Conservation (phyloP, 35 echinoderm and acorn worm species). For the Apostichopus parvimensis region DNA sequence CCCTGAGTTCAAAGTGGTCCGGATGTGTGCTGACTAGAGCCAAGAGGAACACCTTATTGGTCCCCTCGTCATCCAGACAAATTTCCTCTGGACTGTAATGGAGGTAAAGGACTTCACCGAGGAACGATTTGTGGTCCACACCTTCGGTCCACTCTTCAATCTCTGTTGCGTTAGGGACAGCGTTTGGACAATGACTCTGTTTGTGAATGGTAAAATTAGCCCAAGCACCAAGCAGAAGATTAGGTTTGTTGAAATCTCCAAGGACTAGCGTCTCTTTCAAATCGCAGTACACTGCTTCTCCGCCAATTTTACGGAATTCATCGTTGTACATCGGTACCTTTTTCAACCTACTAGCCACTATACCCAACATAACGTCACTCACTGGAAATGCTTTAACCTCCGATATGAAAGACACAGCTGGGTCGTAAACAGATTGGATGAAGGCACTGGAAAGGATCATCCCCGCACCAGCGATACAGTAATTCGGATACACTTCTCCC, state of each 20-base stretch:
- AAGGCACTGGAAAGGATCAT: conserved; percentile 72
- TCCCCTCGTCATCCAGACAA: conserved; percentile 43
- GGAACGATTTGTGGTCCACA: conserved; percentile 59
- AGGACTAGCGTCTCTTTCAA: conserved; percentile 63
- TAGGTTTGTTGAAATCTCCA: conserved; percentile 67
- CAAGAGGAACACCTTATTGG: conserved; percentile 54
- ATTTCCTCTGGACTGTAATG: conserved; percentile 64
- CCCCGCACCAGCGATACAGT: conserved; percentile 81
- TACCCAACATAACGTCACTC: conserved; percentile 76
- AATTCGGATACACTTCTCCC: conserved; percentile 71
- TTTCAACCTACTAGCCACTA: conserved; percentile 46
- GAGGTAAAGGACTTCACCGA: conserved; percentile 57
- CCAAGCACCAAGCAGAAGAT: conserved; percentile 56
- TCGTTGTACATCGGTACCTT: conserved; percentile 68
- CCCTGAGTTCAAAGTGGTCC: conserved; percentile 54
- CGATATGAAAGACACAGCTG: conserved; percentile 24
- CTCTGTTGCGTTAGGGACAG: conserved; percentile 64
- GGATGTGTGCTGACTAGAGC: conserved; percentile 80
- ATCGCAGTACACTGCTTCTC: conserved; percentile 83
- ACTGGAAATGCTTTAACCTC: conserved; percentile 62
- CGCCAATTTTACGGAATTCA: conserved; percentile 73
- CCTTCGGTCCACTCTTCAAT: conserved; percentile 60
- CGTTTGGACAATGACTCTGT: conserved; percentile 51
- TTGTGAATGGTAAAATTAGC: conserved; percentile 59
- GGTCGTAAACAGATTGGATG: conserved; percentile 42